Evolutionary conservation across 2,888 invertebrate genomes (phyloP).

Genomic region (Pristionchus maxplancki): DNA sequence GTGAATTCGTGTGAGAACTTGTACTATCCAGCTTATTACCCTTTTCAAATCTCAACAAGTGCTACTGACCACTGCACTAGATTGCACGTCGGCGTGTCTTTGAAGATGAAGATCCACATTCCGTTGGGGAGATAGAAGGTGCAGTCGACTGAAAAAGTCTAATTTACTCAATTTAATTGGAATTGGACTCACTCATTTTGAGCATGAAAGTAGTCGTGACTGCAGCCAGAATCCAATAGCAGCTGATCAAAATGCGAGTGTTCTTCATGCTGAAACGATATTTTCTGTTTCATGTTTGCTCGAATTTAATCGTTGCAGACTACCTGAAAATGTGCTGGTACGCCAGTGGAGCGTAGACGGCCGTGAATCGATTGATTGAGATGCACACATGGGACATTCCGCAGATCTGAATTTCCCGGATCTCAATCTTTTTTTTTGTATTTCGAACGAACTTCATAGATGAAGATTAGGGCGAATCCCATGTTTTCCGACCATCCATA

Average conservation of each 20-base stretch:
- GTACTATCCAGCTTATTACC: no score
- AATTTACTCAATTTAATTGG: not conserved
- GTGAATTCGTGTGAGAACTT: no score
- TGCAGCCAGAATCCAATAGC: not conserved
- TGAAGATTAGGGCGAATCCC: conserved; percentile 29
- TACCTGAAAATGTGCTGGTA: conserved; percentile 50
- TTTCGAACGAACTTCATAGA: conserved; percentile 24
- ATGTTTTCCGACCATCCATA: not conserved
- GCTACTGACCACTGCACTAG: conserved; percentile 43
- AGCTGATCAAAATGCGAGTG: not conserved
- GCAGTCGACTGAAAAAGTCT: conserved; percentile 12
- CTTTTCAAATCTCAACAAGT: no score
- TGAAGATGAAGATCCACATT: conserved; percentile 35
- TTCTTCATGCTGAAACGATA: not conserved
- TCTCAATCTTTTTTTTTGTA: no score
- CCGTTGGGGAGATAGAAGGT: not conserved
- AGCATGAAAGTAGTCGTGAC: conserved; percentile 12
- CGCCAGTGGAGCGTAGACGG: conserved; percentile 54
- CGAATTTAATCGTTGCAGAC: not conserved
- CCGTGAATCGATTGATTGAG: conserved; percentile 55
- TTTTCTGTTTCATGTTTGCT: not conserved
- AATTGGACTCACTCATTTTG: conserved; percentile 22
- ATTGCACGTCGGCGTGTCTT: not conserved
- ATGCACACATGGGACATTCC: conserved; percentile 56
- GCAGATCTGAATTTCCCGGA: conserved; percentile 46